phyloP scores from a whole-genome alignment of 2,888 invertebrate genomes.

The Drosophila multiciliata region DNA sequence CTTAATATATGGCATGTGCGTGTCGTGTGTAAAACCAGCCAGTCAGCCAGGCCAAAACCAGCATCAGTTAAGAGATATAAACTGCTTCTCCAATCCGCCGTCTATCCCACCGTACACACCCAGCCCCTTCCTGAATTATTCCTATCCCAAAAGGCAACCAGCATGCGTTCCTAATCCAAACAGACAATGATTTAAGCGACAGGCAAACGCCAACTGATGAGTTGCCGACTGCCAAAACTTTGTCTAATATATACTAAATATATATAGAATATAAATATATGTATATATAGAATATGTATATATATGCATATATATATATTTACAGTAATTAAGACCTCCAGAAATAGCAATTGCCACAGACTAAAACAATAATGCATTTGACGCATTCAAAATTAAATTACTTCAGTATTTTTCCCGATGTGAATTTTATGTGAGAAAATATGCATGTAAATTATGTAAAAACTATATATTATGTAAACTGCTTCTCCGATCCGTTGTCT shows the following conservation, averaged over 20 bases:
- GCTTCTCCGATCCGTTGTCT: background rate
- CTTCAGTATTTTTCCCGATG: too few relatives aligned
- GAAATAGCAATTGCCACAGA: background rate
- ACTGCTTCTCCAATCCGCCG: background rate
- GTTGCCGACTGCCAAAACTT: slow-evolving; percentile 55
- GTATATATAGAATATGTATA: background rate
- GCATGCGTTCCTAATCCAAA: slow-evolving; percentile 71
- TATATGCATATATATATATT: background rate
- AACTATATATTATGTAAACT: too few relatives aligned
- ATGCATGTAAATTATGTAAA: too few relatives aligned
- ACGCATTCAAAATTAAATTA: too few relatives aligned
- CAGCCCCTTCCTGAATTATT: slow-evolving; percentile 7
- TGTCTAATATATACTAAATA: slow-evolving; percentile 25
- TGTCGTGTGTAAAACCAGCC: slow-evolving; percentile 42
- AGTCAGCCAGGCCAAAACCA: slow-evolving; percentile 4
- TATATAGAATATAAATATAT: background rate
- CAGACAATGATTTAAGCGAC: slow-evolving; percentile 69
- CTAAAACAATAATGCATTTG: background rate
- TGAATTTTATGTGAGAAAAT: too few relatives aligned
- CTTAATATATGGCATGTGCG: slow-evolving; percentile 77
- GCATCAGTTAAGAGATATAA: slow-evolving; percentile 39
- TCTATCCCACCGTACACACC: background rate
- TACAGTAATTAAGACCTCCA: background rate
- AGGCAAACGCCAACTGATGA: slow-evolving; percentile 63
- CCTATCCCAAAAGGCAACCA: slow-evolving; percentile 48